Percentiles rank a stretch among this genome's conserved stretches.
Conservation (phyloP, 2,797 vertebrate genomes). For the Artibeus lituratus region DNA sequence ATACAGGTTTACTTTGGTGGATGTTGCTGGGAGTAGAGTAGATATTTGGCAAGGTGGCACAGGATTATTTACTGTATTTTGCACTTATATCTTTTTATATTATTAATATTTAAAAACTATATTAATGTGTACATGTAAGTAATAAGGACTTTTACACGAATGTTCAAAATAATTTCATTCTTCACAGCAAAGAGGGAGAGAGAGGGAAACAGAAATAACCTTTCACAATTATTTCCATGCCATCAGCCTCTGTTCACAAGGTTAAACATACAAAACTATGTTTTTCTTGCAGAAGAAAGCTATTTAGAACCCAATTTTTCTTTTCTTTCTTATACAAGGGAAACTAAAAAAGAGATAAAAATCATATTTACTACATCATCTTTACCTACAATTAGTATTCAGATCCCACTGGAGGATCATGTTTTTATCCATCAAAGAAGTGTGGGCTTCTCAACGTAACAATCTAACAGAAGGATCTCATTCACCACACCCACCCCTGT, state of each 20-base stretch:
- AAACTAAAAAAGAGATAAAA: constrained; percentile 14
- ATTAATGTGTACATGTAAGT: background rate
- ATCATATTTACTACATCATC: background rate
- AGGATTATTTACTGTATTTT: background rate
- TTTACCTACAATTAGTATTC: background rate
- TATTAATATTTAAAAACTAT: background rate
- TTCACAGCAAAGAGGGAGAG: background rate
- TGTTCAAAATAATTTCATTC: background rate
- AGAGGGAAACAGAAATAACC: background rate
- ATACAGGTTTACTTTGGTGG: background rate
- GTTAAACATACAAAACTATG: background rate
- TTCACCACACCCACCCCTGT: background rate
- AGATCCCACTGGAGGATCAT: background rate
- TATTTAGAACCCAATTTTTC: background rate
- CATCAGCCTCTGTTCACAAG: background rate
- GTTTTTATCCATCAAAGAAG: background rate
- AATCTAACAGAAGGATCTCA: background rate
- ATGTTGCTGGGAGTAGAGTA: background rate
- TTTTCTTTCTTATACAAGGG: background rate
- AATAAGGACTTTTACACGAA: background rate
- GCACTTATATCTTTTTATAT: background rate
- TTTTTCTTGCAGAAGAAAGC: background rate
- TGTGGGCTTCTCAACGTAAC: background rate
- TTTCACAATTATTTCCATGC: background rate
- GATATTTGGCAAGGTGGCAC: background rate